Evolutionary conservation across 1,140 invertebrate species (phyloP).

Genomic region (Euwallacea similis): DNA sequence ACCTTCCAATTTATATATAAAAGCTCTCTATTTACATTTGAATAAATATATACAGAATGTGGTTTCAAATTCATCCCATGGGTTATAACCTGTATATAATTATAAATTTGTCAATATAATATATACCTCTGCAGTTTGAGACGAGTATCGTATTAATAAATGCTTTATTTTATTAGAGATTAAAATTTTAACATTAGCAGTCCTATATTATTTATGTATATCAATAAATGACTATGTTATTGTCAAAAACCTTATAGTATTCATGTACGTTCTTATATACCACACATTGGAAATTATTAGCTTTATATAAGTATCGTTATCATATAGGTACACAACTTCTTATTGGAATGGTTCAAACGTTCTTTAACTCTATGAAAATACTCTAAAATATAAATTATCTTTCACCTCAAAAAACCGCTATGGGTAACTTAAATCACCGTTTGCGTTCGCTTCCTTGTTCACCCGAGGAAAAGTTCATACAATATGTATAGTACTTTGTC

Average conservation of each 20-base stretch:
- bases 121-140: constrained; percentile 50
- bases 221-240: constrained; percentile 54
- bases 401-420: constrained; percentile 25
- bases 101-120: constrained; percentile 48
- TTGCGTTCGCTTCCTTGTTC: constrained; percentile 30
- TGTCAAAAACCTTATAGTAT: constrained; percentile 50
- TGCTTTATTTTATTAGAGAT: constrained; percentile 46
- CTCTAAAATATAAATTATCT: constrained; percentile 43
- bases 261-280: constrained; percentile 29
- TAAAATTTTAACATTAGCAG: constrained; percentile 49
- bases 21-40: constrained; percentile 2
- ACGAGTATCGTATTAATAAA: constrained; percentile 49
- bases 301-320: constrained; percentile 3
- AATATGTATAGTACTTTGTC: constrained; percentile 28
- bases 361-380: constrained; percentile 40
- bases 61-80: neutral
- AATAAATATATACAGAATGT: constrained; percentile 19
- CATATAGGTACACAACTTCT: constrained; percentile 51
- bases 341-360: constrained; percentile 50
- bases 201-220: constrained; percentile 50
- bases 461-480: neutral
- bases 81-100: constrained; percentile 41
- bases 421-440: constrained; percentile 50
- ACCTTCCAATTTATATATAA: neutral
- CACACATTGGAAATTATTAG: constrained; percentile 50